Evolutionary conservation across 1,140 invertebrate genomes (phyloP).

Genomic region (Cephus cinctus): DNA sequence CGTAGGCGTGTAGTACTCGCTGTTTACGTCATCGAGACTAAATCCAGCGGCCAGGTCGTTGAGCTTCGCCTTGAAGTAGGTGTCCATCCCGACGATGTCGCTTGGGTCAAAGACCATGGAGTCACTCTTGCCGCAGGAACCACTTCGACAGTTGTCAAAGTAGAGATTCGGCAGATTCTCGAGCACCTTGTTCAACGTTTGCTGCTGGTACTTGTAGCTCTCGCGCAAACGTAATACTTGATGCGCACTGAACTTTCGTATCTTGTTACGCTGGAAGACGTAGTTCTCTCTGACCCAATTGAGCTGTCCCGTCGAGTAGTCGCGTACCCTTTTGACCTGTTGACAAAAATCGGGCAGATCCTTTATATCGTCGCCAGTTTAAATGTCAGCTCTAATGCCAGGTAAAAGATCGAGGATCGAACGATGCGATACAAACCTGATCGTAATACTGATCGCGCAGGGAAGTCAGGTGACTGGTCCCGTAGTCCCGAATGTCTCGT

Average conservation of each 20-base stretch:
- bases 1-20: constrained; percentile 79
- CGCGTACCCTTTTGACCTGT: constrained; percentile 81
- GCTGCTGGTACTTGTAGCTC: constrained; percentile 93
- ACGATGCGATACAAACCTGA: constrained; percentile 60
- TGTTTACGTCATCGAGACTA: constrained; percentile 61
- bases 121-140: constrained; percentile 79
- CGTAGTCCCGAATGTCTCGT: constrained; percentile 86
- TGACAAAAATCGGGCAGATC: not conserved
- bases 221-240: constrained; percentile 85
- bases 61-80: constrained; percentile 49
- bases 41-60: constrained; percentile 24
- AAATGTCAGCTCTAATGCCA: no score
- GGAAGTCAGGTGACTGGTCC: constrained; percentile 79
- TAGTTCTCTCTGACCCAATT: constrained; percentile 94
- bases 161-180: constrained; percentile 92
- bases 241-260: constrained; percentile 90
- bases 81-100: constrained; percentile 59
- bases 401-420: no score
- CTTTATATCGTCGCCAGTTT: not conserved
- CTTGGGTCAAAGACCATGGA: constrained; percentile 72
- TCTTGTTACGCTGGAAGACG: constrained; percentile 90
- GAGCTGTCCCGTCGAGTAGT: constrained; percentile 85
- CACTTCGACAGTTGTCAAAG: constrained; percentile 88
- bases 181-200: constrained; percentile 89
- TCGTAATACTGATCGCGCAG: constrained; percentile 90